Evolutionary conservation across 64 coral and sea anemone species (phyloP).

Genomic region (Platygyra sinensis): DNA sequence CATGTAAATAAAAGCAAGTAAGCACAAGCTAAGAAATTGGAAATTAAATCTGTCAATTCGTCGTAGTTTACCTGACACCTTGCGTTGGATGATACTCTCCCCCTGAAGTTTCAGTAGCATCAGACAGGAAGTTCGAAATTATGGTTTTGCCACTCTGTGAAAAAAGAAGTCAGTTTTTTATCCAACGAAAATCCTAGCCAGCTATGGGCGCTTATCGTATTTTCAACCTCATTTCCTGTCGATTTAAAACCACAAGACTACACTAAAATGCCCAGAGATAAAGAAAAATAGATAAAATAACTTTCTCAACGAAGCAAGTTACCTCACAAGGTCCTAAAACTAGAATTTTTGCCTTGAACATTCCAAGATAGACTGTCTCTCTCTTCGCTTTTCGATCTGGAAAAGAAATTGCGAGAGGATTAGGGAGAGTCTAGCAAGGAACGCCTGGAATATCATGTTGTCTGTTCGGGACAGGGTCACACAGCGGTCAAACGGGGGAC

Average conservation of each 20-base stretch:
- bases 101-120: constrained; percentile 97
- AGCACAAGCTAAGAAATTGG: not conserved
- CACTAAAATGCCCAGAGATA: not conserved
- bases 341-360: constrained; percentile 99
- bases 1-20: not conserved
- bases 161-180: constrained; percentile 1
- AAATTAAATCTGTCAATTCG: not conserved
- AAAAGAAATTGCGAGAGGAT: constrained; percentile 23
- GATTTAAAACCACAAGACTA: not conserved
- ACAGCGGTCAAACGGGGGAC: too few relatives aligned
- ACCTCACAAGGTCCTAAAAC: constrained; percentile 97
- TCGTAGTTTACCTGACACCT: constrained; percentile 84
- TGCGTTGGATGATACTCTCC: constrained; percentile 97
- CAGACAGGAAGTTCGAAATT: constrained; percentile 93
- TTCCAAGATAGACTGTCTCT: constrained; percentile 73
- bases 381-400: constrained; percentile 73
- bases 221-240: not conserved
- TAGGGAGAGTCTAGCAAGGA: constrained; percentile 20
- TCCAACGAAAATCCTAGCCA: not conserved
- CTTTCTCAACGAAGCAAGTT: constrained; percentile 1
- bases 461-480: too few relatives aligned
- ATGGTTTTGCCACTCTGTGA: constrained; percentile 94
- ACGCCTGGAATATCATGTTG: too few relatives aligned
- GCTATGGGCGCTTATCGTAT: not conserved
- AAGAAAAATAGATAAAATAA: not conserved